phyloP scores from a whole-genome alignment of 30 jellyfish, hydroid and myxozoan species.

The Turritopsis dohrnii region DNA sequence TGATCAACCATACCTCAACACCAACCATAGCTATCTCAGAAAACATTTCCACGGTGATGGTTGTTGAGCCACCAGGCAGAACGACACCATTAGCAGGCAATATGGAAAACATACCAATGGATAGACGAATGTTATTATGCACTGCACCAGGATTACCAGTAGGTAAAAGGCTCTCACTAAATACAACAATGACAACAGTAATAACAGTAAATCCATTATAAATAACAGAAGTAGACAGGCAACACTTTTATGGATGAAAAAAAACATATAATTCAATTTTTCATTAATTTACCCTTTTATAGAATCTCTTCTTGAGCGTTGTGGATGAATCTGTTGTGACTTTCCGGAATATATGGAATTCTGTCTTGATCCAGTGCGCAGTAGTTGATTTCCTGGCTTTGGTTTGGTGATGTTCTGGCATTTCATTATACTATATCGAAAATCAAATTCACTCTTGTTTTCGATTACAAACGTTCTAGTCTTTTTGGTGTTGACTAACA shows the following conservation, averaged over 20 bases:
- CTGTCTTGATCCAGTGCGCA: conserved; percentile 46
- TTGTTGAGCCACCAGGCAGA: conserved; percentile 57
- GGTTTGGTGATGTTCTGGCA: background rate
- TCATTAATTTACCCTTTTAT: conserved; percentile 62
- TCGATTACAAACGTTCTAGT: conserved; percentile 79
- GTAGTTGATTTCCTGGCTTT: conserved; percentile 8
- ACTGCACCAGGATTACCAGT: conserved; percentile 54
- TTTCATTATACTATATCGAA: conserved; percentile 60
- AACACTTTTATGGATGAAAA: background rate
- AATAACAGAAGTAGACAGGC: background rate
- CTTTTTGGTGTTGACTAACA: conserved; percentile 76
- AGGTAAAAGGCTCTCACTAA: conserved; percentile 11
- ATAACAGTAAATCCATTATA: too few relatives aligned
- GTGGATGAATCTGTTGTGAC: conserved; percentile 47
- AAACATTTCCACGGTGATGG: conserved; percentile 74
- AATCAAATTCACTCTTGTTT: conserved; percentile 90
- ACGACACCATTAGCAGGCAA: conserved; percentile 83
- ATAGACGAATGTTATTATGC: conserved; percentile 51
- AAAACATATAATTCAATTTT: background rate
- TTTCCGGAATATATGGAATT: conserved; percentile 69
- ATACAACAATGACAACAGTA: background rate
- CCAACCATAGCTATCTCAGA: conserved; percentile 62
- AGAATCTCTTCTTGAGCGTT: conserved; percentile 69
- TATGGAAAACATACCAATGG: conserved; percentile 75
- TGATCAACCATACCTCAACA: conserved; percentile 82